Evolutionary conservation across 2,113 vertebrate genomes (phyloP), one percentile per base, ranked within the genome.

Genomic region (Heptranchias perlo): DNA sequence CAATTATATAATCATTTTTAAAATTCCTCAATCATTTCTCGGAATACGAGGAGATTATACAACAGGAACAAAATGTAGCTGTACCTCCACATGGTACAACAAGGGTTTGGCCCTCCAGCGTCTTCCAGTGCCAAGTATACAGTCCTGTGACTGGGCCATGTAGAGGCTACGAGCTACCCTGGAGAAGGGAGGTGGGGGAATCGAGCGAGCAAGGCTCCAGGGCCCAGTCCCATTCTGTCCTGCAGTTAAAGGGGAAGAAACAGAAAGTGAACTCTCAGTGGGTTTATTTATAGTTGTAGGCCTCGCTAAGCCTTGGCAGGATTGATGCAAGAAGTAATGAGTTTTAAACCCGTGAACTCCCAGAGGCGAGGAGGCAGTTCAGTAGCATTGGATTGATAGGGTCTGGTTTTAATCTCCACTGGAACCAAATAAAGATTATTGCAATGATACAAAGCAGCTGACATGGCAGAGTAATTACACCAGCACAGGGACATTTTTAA

Each of bases 371-470:
- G 94, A 95, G 94, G 62, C 64, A 95, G 23, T 95, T 95, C 94
- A 95, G 94, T 95, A 73, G 94, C 94, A 52, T 67, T 95, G 94
- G n/a, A 95, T 73, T 65, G 65, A 21, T 69, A 52, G 64, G 64
- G 65, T 95, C 94, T 95, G 94, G 94, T 95, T 95, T 95, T 69
- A 95, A 95, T 95, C 65, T 67, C 64, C 62, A 95, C 94, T 69
- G 94, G 44, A 95, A 95, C 94, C 47, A 73, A 95, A 67, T 95
- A 95, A 95, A 95, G 94, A 95, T 95, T 52, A 69, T 95, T 95
- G 47, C 94, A 69, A 52, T 95, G 94, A 95, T 95, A 95, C 65
- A 69, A 73, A 69, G 94, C 94, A 95, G 94, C 94, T 95, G 94
- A 95, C 47, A 23, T 69, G 47, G 65, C 47, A 95, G 94, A 14